Conservation (phyloP, 2,113 vertebrate genomes). For the Larimichthys polyactis region DNA sequence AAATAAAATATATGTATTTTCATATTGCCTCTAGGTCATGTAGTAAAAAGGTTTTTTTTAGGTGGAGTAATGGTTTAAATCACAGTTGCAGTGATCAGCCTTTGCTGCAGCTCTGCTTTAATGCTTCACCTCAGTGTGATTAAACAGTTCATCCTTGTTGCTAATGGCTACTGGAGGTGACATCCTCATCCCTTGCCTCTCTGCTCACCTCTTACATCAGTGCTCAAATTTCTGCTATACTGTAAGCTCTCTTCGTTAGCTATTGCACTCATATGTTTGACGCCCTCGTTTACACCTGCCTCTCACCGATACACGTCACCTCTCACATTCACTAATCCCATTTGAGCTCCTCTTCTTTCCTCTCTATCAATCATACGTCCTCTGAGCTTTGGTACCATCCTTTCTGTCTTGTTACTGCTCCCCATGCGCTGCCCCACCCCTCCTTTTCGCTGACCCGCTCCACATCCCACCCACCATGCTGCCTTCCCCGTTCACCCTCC, state of each 20-base stretch:
- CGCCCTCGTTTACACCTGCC: constrained; percentile 25
- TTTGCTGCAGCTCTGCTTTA: background rate
- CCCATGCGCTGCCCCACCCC: constrained; percentile 27
- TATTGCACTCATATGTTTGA: constrained; percentile 8
- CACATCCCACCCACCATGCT: constrained; percentile 27
- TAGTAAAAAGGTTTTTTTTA: background rate
- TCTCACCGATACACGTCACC: constrained; percentile 10
- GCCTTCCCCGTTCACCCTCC: background rate
- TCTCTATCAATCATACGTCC: constrained; percentile 1
- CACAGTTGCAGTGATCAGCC: background rate
- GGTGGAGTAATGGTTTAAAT: background rate
- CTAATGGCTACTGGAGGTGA: constrained; percentile 27
- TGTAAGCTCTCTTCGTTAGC: background rate
- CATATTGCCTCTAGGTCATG: background rate
- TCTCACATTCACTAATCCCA: constrained; percentile 19
- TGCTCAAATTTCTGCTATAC: background rate
- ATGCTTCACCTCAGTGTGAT: constrained; percentile 17
- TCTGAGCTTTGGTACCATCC: constrained; percentile 18
- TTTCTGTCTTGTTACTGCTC: constrained; percentile 23
- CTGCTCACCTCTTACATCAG: constrained; percentile 1
- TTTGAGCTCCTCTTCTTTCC: background rate
- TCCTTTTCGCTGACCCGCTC: constrained; percentile 14
- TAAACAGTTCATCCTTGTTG: constrained; percentile 35
- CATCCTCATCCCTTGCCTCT: background rate
- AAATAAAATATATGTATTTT: background rate